Evolutionary conservation across 2,888 invertebrate species (phyloP), one percentile per base, ranked within the genome.

Genomic region (Oxytorus armatus): DNA sequence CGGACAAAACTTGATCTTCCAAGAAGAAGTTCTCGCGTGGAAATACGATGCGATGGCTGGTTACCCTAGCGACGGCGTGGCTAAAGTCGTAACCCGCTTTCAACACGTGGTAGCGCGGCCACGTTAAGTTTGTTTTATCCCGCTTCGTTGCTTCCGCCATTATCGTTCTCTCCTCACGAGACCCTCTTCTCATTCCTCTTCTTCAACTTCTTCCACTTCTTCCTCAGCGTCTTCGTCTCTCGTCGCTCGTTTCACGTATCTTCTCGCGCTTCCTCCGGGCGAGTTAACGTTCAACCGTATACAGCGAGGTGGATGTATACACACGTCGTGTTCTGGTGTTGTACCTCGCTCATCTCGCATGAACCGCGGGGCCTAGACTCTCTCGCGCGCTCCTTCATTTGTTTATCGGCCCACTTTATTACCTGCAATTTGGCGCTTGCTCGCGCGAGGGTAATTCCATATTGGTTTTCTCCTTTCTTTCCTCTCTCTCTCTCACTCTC

Each of bases 331-430:
- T 68, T 55, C 49, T 57, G 55, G 33, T 36, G 39, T n/a, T 23
- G 16, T 61, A 53, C 63, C 49, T 57, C 66, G 65, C 72, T 57
- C 75, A n/a, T 73, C 23, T 74, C 55, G 53, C 49, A 69, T 53
- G 36, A 47, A 80, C 75, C 80, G 57, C 74, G 21, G 72, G 72
- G 68, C 69, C 49, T 72, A 47, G 65, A 49, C 72, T 70, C 80
- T 69, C 55, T 21, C 87, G 49, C 55, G 84, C 87, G 87, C 86
- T 90, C 87, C 88, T 90, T 89, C 88, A 90, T 90, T 90, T 90
- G 88, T 89, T 89, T 89, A 90, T 90, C 89, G 89, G 87, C 86
- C 85, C 86, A 85, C 89, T 89, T 90, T 90, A 90, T 90, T 90
- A 89, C 89, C 90, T 85, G 89, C 88, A 90, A 90, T 90, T 90